Evolutionary conservation across 2,797 vertebrate species (phyloP), one percentile per base, ranked within the genome.

Genomic region (Linurgus olivaceus): DNA sequence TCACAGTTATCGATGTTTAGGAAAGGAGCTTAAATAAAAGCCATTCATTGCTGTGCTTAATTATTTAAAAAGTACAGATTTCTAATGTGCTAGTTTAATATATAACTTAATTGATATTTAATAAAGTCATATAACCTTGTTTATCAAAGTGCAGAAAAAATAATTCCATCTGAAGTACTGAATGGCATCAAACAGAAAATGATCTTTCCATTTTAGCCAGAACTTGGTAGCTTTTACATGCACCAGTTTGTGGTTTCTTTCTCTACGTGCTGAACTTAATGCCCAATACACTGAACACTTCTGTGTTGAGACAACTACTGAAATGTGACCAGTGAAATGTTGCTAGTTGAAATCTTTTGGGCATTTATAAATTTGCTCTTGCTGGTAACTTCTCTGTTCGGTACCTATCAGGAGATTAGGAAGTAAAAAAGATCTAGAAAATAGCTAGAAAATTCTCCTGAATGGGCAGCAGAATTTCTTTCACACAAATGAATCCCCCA

Each of bases 61-160:
- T 97, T 97, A 95, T 98, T 98, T 97, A 91, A 95, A 96, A 96
- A 91, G 70, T 93, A 94, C 79, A 90, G 78, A 94, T 97, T 96
- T 91, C 90, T 82, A 92, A 85, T 72, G 63, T 86, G 82, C 90
- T 96, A 90, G 88, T 95, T 96, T 90, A 91, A 95, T 93, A 59
- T 93, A 74, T 94, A 92, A 92, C 83, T 97, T 92, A 94, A 96
- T 97, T 94, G 94, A 82, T 95, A 67, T 97, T 98, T 96, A 97
- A 92, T 96, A 71, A 90, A 93, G 67, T 88, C 35, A 44, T 97
- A 86, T 95, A 96, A 96, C 88, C 94, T 93, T 97, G 84, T 97
- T 98, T 97, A 96, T 95, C 63, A 83, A 91, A 94, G 79, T 88
- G 59, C 80, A 71, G 80, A 71, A 78, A 88, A 88, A 92, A 66